Base-by-base conservation (phyloP, 2,113 vertebrate genomes). In the Xyliphius kryptos region DNA sequence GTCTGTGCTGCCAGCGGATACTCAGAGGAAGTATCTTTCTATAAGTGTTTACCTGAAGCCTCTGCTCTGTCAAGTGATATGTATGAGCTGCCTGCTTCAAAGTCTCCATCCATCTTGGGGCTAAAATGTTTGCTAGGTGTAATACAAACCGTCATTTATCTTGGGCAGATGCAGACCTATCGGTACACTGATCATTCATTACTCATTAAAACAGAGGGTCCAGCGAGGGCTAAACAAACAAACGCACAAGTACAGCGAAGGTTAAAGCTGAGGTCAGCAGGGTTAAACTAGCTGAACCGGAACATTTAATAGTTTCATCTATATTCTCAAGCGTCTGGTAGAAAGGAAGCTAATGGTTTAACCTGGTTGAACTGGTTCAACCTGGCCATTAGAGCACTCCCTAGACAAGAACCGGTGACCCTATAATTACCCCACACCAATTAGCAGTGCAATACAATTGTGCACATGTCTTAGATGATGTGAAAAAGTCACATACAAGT, bases 241-340 rank as follows among this genome's bases (percentile, higher is more conserved):
- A 82, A 82, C 67, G 72, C 74, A 69, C 63, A 56, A 70, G 74
- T 73, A 67, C 68, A 61, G 63, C 52, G 19, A 54, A n/a, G 56
- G 65, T 43, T 59, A 14, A 51, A 66, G 46, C 60, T 37, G 43
- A 77, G 84, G 86, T 87, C 84, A 85, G 38, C 37, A 73, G 67
- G 83, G 83, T 82, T 82, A 81, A 85, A 82, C n/a, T n/a, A n/a
- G 79, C 67, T 80, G 78, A 85, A 5, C 40, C 5, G 81, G 81
- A n/a, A n/a, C 70, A 68, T 76, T 74, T 56, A 16, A 65, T 76
- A 43, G 12, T 77, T 69, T 78, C 73, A 69, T 75, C 81, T n/a
- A n/a, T 75, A 76, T 75, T 78, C 81, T 81, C 80, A 76, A n/a
- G n/a, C n/a, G n/a, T 44, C 41, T 19, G 50, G 11, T 60, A 14